A percentile compares a stretch with the other conserved stretches of the same genome.
Conservation (phyloP, 2,113 vertebrate genomes). For the Istiophorus platypterus region DNA sequence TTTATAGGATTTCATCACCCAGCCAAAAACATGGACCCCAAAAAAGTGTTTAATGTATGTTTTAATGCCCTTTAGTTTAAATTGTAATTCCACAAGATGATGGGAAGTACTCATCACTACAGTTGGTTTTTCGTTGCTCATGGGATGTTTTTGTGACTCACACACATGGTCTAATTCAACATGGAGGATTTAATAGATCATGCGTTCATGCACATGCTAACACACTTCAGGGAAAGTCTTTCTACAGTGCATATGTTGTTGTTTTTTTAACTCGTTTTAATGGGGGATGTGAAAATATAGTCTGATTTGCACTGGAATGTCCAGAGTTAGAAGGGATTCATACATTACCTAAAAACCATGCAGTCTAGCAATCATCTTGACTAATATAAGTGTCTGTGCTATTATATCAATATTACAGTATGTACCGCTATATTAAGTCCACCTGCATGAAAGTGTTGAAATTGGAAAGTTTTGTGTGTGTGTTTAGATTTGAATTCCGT, state of each 20-base stretch:
- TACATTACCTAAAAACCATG: neutral
- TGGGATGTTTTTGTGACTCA: constrained; percentile 24
- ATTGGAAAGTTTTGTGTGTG: neutral
- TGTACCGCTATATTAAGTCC: neutral
- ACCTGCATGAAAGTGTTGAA: neutral
- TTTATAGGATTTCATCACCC: constrained; percentile 26
- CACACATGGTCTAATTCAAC: constrained; percentile 26
- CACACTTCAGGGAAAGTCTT: neutral
- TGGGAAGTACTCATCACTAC: constrained; percentile 4
- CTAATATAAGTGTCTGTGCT: neutral
- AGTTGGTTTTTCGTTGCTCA: constrained; percentile 4
- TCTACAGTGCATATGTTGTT: neutral
- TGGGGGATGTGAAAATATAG: neutral
- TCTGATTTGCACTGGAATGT: constrained; percentile 7
- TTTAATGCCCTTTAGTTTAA: constrained; percentile 48
- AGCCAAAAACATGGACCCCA: constrained; percentile 6
- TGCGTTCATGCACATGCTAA: constrained; percentile 23
- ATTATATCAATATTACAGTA: neutral
- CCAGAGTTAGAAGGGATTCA: neutral
- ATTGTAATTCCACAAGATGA: constrained; percentile 29
- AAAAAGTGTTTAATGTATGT: constrained; percentile 31
- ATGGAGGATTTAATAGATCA: constrained; percentile 17
- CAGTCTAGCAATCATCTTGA: neutral
- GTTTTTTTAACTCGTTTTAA: constrained; percentile 2
- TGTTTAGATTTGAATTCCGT: neutral